Evolutionary conservation across 2,888 invertebrate genomes (phyloP).

Genomic region (Eristalinus aeneus): DNA sequence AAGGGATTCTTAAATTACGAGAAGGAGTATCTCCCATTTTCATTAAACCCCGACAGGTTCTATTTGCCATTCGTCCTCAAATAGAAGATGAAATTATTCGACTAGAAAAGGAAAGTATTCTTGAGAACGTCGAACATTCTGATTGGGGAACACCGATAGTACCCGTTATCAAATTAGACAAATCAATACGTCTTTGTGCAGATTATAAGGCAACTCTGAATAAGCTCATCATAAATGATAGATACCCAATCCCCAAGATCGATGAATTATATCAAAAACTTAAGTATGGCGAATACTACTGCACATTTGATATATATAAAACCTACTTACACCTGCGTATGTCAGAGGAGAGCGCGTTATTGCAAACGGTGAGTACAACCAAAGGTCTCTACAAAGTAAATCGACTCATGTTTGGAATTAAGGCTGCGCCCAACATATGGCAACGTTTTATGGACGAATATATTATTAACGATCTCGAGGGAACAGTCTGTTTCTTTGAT

Average conservation of each 20-base stretch:
- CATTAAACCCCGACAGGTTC: slow-evolving; percentile 27
- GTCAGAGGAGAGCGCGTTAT: slow-evolving; percentile 5
- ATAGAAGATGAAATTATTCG: slow-evolving; percentile 25
- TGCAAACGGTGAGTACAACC: slow-evolving; percentile 4
- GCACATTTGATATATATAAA: slow-evolving; percentile 5
- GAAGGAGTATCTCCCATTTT: slow-evolving; percentile 25
- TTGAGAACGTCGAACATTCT: slow-evolving; percentile 13
- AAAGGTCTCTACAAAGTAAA: neutral
- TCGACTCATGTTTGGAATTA: slow-evolving; percentile 31
- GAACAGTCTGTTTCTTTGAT: too few relatives aligned
- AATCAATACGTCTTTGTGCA: slow-evolving; percentile 3
- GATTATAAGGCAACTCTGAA: slow-evolving; percentile 35
- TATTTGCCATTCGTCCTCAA: slow-evolving; percentile 22
- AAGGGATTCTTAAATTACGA: slow-evolving; percentile 29
- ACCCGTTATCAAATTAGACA: slow-evolving; percentile 27
- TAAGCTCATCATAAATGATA: slow-evolving; percentile 21
- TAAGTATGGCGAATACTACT: neutral
- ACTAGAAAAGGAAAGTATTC: slow-evolving; percentile 17
- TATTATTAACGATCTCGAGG: too few relatives aligned
- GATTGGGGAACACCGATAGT: slow-evolving; percentile 44
- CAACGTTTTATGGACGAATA: too few relatives aligned
- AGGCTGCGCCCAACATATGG: too few relatives aligned
- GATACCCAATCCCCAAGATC: slow-evolving; percentile 23
- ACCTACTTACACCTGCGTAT: slow-evolving; percentile 15
- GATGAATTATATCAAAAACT: slow-evolving; percentile 11